Evolutionary conservation across 2,113 vertebrate genomes (phyloP).

Genomic region (Trematocara nigrifrons): DNA sequence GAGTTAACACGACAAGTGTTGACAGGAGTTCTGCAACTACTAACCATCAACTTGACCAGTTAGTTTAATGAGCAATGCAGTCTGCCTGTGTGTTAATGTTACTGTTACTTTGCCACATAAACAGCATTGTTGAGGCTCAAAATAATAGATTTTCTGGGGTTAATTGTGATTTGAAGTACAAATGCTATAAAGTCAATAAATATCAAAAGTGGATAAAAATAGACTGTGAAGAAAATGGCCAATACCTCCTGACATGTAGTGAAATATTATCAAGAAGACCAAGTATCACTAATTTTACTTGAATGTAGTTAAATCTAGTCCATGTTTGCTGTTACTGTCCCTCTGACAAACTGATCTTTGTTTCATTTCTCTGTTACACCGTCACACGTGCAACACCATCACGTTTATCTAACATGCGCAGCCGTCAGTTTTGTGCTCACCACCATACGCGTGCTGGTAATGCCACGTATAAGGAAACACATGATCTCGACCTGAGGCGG

Average conservation of each 20-base stretch:
- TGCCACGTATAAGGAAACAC: background rate
- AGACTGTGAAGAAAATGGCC: background rate
- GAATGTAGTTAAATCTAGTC: background rate
- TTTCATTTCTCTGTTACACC: background rate
- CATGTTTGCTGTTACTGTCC: rapidly evolving
- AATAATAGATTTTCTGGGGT: background rate
- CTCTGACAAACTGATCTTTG: background rate
- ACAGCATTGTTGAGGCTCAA: background rate
- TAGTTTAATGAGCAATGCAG: background rate
- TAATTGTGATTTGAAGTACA: background rate
- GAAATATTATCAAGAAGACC: background rate
- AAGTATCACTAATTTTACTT: background rate
- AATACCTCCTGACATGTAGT: background rate
- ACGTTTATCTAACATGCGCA: background rate
- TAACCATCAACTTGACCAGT: background rate
- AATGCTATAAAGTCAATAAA: background rate
- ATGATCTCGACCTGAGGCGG: rapidly evolving
- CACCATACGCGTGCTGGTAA: background rate
- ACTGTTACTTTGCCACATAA: background rate
- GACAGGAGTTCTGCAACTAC: background rate
- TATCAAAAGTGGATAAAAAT: background rate
- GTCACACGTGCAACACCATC: background rate
- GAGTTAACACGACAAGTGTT: background rate
- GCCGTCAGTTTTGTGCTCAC: background rate
- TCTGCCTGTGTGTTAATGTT: background rate